Conservation (phyloP, 2,888 invertebrate species). For the Heliconius ismenius region DNA sequence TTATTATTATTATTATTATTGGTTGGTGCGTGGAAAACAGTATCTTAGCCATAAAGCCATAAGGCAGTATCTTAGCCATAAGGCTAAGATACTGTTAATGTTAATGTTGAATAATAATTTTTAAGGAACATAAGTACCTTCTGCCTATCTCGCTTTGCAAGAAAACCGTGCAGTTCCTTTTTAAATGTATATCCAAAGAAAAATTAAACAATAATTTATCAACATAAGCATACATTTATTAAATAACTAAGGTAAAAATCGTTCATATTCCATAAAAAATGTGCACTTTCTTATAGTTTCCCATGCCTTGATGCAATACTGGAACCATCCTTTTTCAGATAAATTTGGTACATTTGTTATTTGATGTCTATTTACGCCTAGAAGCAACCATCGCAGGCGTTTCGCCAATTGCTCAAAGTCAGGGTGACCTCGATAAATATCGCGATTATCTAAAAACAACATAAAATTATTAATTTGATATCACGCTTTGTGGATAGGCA, state of each 20-base stretch:
- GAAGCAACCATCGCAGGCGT: conserved; percentile 85
- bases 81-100: no score
- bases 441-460: conserved; percentile 68
- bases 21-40: no score
- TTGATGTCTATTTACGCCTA: conserved; percentile 85
- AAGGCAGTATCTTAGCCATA: no score
- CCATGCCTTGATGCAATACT: conserved; percentile 91
- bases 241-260: conserved; percentile 83
- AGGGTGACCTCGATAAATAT: conserved; percentile 83
- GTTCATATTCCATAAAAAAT: conserved; percentile 91
- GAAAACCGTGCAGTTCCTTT: neutral
- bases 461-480: neutral
- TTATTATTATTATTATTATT: no score
- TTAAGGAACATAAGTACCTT: no score
- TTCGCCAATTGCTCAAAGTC: conserved; percentile 84
- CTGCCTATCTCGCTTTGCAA: neutral
- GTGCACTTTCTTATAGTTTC: conserved; percentile 92
- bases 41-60: no score
- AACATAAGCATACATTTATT: neutral
- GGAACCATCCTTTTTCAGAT: conserved; percentile 92
- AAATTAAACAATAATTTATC: neutral
- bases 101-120: no score
- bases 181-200: neutral
- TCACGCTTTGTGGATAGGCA: neutral
- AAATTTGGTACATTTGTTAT: conserved; percentile 86